Base-by-base conservation (phyloP, 2,113 vertebrate genomes). In the Entomyzon cyanotis region DNA sequence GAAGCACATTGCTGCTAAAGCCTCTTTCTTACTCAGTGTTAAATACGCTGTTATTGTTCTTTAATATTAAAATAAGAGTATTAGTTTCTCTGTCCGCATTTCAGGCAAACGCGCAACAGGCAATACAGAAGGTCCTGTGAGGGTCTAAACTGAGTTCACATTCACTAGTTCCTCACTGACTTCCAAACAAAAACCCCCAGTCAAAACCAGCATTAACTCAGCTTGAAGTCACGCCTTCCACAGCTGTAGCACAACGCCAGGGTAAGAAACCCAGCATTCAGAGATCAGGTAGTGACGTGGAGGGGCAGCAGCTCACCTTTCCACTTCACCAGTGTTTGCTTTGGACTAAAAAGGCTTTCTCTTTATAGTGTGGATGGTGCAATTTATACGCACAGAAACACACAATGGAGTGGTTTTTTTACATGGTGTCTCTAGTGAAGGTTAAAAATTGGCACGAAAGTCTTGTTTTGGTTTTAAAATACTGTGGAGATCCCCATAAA, bases 41-140 rank as follows among this genome's bases (percentile, higher is more conserved):
- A 96, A 95, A 87, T 65, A 95, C 93, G 75, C 59, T 87, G n/a
- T 47, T 91, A 79, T 35, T 95, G 71, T 86, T 94, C 86, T 84
- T 89, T 53, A 90, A 74, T 86, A 87, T 55, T 49, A 73, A 90
- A 73, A 46, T 84, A 91, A 81, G 9, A 71, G 59, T 44, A 76
- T 58, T 76, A 13, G n/a, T 90, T 93, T 91, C 58, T 75, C 60
- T 71, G 56, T 68, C 88, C 78, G 84, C 56, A 74, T 68, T 94
- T 90, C 76, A 92, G 73, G 73, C 1, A 3, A 62, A 79, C 2
- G 1, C 30, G 73, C 81, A 94, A 49, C 23, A 93, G 63, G 59
- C 53, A 49, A 67, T 39, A 80, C 5, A 11, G 42, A 74, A 83
- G 46, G 77, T 83, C 42, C 55, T 69, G 19, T 2, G 19, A 88